Conservation (phyloP, 2,113 vertebrate species). For the Tragulus kanchil region DNA sequence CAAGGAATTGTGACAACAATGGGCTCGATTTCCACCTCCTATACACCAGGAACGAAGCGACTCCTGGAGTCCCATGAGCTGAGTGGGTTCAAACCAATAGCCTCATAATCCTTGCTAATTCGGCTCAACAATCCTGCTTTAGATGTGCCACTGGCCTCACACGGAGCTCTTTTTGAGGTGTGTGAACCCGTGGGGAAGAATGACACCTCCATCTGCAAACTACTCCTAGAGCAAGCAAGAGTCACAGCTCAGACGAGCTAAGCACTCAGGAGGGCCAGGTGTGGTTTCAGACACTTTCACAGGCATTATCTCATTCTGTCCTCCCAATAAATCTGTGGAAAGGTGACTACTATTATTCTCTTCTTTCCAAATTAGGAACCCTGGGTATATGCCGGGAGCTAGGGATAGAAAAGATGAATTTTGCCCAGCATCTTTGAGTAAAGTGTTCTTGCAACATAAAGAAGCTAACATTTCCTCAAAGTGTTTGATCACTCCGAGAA, state of each 20-base stretch:
- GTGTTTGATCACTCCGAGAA: background rate
- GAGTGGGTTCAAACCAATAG: background rate
- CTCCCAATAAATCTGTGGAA: background rate
- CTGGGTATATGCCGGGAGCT: background rate
- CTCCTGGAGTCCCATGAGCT: background rate
- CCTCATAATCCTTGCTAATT: background rate
- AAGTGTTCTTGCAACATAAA: background rate
- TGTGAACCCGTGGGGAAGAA: background rate
- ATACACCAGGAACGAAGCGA: background rate
- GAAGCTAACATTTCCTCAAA: slow-evolving; percentile 1
- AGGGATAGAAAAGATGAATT: background rate
- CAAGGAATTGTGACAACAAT: background rate
- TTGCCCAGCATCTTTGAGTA: background rate
- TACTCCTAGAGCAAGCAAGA: background rate
- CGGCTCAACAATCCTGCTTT: background rate
- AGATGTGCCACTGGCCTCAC: background rate
- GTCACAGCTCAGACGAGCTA: background rate
- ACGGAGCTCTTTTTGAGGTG: background rate
- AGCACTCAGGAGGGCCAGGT: background rate
- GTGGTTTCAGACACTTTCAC: background rate
- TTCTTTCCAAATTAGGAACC: background rate
- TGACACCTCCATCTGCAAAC: background rate
- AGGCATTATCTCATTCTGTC: background rate
- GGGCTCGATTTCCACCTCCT: background rate
- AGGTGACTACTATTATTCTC: background rate